Conservation (phyloP, 2,888 invertebrate genomes). For the Ceriagrion tenellum region DNA sequence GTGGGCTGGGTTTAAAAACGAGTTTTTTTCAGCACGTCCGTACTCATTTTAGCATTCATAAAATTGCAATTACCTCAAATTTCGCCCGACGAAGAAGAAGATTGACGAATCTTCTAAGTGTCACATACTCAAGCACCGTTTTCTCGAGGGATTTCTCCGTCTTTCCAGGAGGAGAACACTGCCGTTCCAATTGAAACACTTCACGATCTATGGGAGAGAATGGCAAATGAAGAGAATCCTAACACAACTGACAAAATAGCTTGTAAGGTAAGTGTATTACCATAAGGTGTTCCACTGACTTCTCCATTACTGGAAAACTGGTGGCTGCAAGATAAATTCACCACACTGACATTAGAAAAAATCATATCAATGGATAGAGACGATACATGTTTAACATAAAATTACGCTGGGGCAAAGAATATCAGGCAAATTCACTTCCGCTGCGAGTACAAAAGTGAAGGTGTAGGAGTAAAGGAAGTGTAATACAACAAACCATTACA, state of each 20-base stretch:
- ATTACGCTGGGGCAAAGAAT: too few relatives aligned
- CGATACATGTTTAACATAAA: too few relatives aligned
- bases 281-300: not conserved
- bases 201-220: not conserved
- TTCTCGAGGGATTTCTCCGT: not conserved
- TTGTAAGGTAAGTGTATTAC: not conserved
- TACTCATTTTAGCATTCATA: too few relatives aligned
- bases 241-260: not conserved
- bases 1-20: too few relatives aligned
- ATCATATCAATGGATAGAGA: too few relatives aligned
- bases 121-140: not conserved
- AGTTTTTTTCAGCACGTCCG: too few relatives aligned
- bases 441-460: not conserved
- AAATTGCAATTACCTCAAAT: constrained; percentile 3
- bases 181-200: not conserved
- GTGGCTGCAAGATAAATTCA: not conserved
- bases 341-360: too few relatives aligned
- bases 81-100: not conserved
- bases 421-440: too few relatives aligned
- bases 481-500: not conserved
- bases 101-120: constrained; percentile 36
- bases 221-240: not conserved
- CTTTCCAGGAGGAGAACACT: not conserved
- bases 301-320: not conserved
- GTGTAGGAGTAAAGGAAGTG: not conserved